Percentiles rank a stretch among this genome's conserved stretches.
Conservation (phyloP, 1,140 invertebrate genomes). For the Antheraea pernyi region DNA sequence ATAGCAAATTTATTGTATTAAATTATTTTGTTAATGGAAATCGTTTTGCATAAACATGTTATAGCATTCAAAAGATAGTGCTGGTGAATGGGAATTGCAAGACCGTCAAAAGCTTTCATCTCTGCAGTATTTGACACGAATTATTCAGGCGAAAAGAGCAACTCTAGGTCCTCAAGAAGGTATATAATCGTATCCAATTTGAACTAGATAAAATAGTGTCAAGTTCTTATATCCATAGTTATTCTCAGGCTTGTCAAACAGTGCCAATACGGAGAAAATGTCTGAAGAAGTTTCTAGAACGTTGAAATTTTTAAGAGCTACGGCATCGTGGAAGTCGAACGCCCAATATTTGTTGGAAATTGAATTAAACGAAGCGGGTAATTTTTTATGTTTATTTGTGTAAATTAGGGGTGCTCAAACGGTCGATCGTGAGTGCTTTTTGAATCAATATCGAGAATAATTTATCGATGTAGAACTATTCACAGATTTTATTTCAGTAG, state of each 20-base stretch:
- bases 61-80: constrained; percentile 89
- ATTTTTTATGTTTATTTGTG: constrained; percentile 10
- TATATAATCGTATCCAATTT: constrained; percentile 23
- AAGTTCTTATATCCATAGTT: constrained; percentile 14
- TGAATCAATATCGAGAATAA: too few relatives aligned
- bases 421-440: too few relatives aligned
- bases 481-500: too few relatives aligned
- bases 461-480: too few relatives aligned
- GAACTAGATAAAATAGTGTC: not conserved
- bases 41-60: constrained; percentile 23
- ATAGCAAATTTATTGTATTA: not conserved
- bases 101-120: constrained; percentile 95
- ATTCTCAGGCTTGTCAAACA: constrained; percentile 43
- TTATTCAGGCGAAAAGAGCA: constrained; percentile 74
- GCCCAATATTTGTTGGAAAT: constrained; percentile 70
- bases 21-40: constrained; percentile 14
- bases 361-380: constrained; percentile 66
- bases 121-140: constrained; percentile 88
- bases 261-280: constrained; percentile 46
- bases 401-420: too few relatives aligned
- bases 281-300: constrained; percentile 64
- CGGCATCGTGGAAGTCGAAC: constrained; percentile 65
- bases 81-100: constrained; percentile 89
- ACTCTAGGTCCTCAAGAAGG: constrained; percentile 70
- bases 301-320: constrained; percentile 62